Conservation (phyloP, 2,113 vertebrate genomes). For the Charina bottae region DNA sequence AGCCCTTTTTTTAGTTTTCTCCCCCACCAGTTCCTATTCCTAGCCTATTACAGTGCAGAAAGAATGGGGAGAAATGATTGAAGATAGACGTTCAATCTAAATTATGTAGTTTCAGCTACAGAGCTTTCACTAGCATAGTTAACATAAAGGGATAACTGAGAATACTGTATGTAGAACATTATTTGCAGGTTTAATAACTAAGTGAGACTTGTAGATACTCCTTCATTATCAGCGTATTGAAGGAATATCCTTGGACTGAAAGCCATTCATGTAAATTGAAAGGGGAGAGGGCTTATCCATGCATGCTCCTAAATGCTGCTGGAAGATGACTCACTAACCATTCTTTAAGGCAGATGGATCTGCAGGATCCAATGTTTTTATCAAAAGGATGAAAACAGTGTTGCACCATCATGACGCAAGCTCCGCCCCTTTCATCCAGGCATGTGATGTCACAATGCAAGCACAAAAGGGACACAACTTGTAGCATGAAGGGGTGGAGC, state of each 20-base stretch:
- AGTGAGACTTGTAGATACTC: neutral
- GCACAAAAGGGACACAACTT: neutral
- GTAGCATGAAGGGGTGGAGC: neutral
- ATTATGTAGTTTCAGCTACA: conserved; percentile 6
- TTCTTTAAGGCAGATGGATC: neutral
- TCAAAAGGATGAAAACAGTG: neutral
- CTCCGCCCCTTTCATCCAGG: neutral
- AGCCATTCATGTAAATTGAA: neutral
- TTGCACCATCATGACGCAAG: neutral
- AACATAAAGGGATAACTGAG: neutral
- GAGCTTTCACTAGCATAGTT: neutral
- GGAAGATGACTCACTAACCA: neutral
- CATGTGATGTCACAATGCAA: neutral
- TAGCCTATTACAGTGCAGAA: conserved; percentile 57
- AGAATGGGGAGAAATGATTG: conserved; percentile 32
- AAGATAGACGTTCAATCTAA: conserved; percentile 10
- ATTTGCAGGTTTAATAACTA: neutral
- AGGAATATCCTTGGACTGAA: neutral
- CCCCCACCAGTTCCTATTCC: conserved; percentile 59
- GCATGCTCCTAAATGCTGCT: neutral
- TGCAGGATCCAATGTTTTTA: neutral
- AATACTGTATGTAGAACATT: neutral
- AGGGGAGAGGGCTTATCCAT: neutral
- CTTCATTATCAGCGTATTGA: neutral
- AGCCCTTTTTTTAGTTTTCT: conserved; percentile 54